Evolutionary conservation across 2,113 vertebrate genomes (phyloP).

Genomic region (Vidua macroura): DNA sequence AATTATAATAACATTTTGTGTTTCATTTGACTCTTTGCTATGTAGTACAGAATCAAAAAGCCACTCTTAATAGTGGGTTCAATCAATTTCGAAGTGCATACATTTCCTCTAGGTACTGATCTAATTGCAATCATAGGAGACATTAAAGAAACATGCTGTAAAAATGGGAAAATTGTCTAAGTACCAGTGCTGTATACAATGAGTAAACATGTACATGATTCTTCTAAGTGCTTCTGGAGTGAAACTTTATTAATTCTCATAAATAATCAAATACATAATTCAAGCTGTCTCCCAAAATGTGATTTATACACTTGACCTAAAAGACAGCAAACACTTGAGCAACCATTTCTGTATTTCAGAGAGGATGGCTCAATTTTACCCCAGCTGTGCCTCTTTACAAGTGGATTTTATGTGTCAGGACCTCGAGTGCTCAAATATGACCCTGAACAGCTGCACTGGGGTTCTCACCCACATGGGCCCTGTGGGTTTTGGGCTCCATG

Average conservation of each 20-base stretch:
- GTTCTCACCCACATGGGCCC: no score
- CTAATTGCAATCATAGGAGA: slow-evolving; percentile 71
- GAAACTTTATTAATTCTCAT: slow-evolving; percentile 48
- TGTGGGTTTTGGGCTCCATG: rapidly evolving
- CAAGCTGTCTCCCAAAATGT: background rate
- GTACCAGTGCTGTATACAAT: slow-evolving; percentile 17
- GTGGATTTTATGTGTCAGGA: background rate
- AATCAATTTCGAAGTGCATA: slow-evolving; percentile 63
- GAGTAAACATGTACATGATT: slow-evolving; percentile 55
- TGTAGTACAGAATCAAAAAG: slow-evolving; percentile 48
- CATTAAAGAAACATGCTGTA: slow-evolving; percentile 55
- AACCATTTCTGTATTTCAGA: background rate
- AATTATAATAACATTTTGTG: slow-evolving; percentile 54
- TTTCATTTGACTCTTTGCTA: slow-evolving; percentile 41
- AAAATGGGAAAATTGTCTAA: slow-evolving; percentile 51
- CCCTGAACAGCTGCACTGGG: background rate
- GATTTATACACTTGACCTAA: background rate
- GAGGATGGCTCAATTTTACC: background rate
- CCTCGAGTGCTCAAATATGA: background rate
- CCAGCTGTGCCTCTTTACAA: background rate
- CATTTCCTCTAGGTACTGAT: slow-evolving; percentile 66
- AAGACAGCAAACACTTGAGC: background rate
- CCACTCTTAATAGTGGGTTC: slow-evolving; percentile 59
- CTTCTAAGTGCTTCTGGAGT: slow-evolving; percentile 43
- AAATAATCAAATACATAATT: slow-evolving; percentile 28